These are phyloP conservation scores for Aquatica leii DNA, from an alignment of 2,888 invertebrate species.

Conservation along the genomic window DNA sequence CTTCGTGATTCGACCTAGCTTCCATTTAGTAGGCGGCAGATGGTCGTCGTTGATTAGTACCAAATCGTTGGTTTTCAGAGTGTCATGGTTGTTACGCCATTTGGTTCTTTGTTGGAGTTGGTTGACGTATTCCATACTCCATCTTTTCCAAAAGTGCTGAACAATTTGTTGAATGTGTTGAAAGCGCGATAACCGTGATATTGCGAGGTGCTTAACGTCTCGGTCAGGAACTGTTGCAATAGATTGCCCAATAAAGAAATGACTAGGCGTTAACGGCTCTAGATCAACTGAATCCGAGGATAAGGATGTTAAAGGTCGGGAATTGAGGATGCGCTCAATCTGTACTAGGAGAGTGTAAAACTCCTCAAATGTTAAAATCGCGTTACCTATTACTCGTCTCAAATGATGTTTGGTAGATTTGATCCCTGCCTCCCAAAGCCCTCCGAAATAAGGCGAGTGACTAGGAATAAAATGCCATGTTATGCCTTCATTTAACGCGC, in stretches of 20 bases:
- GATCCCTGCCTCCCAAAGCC: background rate
- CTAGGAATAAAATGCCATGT: slow-evolving; percentile 4
- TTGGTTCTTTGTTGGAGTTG: background rate
- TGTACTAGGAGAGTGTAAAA: background rate
- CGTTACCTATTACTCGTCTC: background rate
- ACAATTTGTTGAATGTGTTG: background rate
- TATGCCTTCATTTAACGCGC: background rate
- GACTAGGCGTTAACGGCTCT: background rate
- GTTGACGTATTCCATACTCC: background rate
- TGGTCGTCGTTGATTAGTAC: background rate
- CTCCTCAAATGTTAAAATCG: background rate
- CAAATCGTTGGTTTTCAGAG: background rate
- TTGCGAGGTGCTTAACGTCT: background rate
- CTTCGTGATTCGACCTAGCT: no score
- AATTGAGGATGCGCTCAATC: background rate
- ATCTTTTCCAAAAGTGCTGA: background rate
- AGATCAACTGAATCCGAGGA: background rate
- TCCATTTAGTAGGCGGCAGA: background rate
- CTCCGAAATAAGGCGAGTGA: background rate
- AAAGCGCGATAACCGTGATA: no score
- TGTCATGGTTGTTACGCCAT: no score
- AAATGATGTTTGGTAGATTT: slow-evolving; percentile 5
- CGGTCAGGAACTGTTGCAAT: background rate
- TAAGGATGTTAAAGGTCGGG: background rate
- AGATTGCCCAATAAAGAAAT: background rate